Evolutionary conservation across 92 coral and sea anemone species (phyloP).

Genomic region (Epizoanthus illoricatus): DNA sequence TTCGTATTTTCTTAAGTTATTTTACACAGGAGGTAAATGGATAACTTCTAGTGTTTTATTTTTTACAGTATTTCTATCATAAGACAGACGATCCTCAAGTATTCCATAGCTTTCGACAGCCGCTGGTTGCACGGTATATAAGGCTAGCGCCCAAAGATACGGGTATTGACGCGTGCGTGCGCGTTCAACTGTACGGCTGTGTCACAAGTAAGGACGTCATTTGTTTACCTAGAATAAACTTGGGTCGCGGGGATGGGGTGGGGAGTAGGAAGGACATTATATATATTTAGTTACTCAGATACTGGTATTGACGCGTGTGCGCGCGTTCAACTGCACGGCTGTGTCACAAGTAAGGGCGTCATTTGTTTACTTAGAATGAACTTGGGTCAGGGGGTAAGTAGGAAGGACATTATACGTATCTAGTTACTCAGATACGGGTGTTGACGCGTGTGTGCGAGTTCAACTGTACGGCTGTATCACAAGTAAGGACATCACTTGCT

Average conservation of each 20-base stretch:
- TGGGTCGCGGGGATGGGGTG: neutral
- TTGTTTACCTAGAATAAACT: neutral
- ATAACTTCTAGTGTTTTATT: neutral
- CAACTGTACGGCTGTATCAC: constrained; percentile 36
- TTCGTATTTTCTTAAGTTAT: too few relatives aligned
- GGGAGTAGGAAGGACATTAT: neutral
- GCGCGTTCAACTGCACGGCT: constrained; percentile 35
- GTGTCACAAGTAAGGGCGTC: constrained; percentile 15
- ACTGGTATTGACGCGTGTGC: neutral
- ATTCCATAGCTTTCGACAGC: neutral
- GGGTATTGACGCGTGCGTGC: constrained; percentile 13
- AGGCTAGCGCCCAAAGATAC: constrained; percentile 20
- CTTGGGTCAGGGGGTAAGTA: neutral
- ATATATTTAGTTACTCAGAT: too few relatives aligned
- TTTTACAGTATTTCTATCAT: constrained; percentile 22
- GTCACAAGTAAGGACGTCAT: constrained; percentile 12
- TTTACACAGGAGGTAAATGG: too few relatives aligned
- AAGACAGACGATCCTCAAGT: constrained; percentile 11
- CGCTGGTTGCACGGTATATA: constrained; percentile 1
- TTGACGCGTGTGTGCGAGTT: neutral
- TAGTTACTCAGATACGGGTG: too few relatives aligned
- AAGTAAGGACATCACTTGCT: constrained; percentile 2
- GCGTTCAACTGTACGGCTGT: constrained; percentile 38
- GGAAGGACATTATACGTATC: neutral
- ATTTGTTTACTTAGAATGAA: neutral